Percentiles rank a stretch among this genome's conserved stretches.
These are phyloP conservation scores for Drosophila pachea DNA, from an alignment of 1,140 invertebrate genomes.

Conservation along the genomic window DNA sequence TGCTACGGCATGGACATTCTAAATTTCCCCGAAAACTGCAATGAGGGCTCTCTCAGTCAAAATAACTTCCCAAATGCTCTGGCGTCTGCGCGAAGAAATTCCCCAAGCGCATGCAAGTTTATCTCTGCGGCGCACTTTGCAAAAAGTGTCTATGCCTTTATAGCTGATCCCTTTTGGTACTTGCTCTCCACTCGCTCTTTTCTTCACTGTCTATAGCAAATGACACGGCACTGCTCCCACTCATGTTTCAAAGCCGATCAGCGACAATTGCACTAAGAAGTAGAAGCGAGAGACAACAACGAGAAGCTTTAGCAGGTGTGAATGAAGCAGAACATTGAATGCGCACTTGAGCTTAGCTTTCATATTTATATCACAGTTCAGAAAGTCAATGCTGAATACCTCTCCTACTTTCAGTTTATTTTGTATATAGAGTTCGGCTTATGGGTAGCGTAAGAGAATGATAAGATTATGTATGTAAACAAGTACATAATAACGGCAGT, in stretches of 20 bases:
- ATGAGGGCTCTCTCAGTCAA: too few species aligned
- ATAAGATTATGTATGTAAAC: background rate
- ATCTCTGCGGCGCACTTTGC: too few species aligned
- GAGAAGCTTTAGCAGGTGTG: constrained; percentile 9
- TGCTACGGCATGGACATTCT: too few species aligned
- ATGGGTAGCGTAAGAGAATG: background rate
- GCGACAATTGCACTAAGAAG: background rate
- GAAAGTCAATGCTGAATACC: constrained; percentile 3
- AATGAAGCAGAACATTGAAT: constrained; percentile 16
- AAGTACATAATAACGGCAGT: constrained; percentile 31
- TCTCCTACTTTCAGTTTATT: background rate
- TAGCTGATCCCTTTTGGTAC: too few species aligned
- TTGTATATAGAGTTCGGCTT: constrained; percentile 13
- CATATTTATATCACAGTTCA: constrained; percentile 13
- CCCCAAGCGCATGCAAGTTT: too few species aligned
- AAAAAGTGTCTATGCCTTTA: too few species aligned
- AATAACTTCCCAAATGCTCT: too few species aligned
- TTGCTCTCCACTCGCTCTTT: too few species aligned
- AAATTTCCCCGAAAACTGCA: too few species aligned
- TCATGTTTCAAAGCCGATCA: constrained; percentile 2
- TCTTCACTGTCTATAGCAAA: too few species aligned
- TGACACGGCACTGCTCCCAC: too few species aligned
- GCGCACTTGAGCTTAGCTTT: constrained; percentile 44
- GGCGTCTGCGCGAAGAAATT: too few species aligned
- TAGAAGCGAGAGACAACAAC: background rate